Percentiles rank a stretch among this genome's conserved stretches.
These are phyloP conservation scores for Papilio polyxenes DNA, from an alignment of 1,140 invertebrate species.

Conservation along the genomic window DNA sequence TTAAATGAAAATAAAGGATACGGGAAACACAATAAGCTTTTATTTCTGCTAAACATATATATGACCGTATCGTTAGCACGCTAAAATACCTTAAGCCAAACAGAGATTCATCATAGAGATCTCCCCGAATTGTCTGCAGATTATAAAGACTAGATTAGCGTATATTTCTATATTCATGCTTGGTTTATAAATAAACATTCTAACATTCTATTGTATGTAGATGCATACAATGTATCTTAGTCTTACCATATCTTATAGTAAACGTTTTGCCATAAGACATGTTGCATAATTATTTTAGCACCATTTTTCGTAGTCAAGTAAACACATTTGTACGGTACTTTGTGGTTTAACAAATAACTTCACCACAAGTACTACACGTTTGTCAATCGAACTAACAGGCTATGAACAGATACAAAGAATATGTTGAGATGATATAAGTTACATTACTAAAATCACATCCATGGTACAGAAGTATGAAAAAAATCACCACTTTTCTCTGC, in stretches of 20 bases:
- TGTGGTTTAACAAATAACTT: background rate
- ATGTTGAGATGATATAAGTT: background rate
- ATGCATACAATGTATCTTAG: too few species aligned
- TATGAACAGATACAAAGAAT: background rate
- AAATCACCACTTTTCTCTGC: too few species aligned
- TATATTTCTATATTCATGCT: background rate
- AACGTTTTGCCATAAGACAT: too few species aligned
- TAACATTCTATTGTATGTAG: too few species aligned
- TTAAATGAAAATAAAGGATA: background rate
- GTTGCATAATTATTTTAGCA: background rate
- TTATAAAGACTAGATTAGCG: background rate
- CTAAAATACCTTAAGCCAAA: background rate
- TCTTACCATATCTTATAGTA: too few species aligned
- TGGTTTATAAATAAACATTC: background rate
- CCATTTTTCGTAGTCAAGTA: background rate
- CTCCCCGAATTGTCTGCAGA: conserved; percentile 7
- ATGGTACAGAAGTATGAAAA: background rate
- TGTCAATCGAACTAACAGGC: background rate
- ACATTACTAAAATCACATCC: background rate
- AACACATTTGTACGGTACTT: background rate
- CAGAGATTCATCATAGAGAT: too few species aligned
- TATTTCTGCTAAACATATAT: too few species aligned
- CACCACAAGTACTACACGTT: background rate
- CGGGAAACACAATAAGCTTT: too few species aligned
- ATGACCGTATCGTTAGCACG: too few species aligned